Percentiles rank a stretch among this genome's conserved stretches.
These are phyloP conservation scores for Cyclophora albipunctata DNA, from an alignment of 2,888 invertebrate genomes.

Conservation along the genomic window DNA sequence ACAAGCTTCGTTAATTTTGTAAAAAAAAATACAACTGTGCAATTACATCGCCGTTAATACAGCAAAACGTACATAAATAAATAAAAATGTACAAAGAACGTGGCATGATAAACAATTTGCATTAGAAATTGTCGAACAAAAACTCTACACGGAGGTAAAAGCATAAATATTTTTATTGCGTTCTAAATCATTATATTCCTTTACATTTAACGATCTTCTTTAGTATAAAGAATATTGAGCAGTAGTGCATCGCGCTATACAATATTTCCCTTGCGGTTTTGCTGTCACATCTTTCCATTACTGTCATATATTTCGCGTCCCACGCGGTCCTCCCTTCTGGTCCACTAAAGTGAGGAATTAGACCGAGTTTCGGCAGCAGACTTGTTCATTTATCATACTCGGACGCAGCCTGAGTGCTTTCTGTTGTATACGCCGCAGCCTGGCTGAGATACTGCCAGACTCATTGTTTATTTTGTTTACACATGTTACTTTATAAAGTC, in stretches of 20 bases:
- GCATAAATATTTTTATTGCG: too few relatives aligned
- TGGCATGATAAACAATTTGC: too few relatives aligned
- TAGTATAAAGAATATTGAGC: too few relatives aligned
- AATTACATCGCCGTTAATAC: too few relatives aligned
- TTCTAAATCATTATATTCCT: too few relatives aligned
- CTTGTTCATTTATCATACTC: conserved; percentile 63
- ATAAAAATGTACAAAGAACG: too few relatives aligned
- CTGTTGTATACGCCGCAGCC: conserved; percentile 45
- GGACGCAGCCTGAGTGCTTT: conserved; percentile 61
- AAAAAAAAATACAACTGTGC: too few relatives aligned
- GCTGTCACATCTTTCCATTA: conserved; percentile 54
- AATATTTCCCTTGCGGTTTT: conserved; percentile 38
- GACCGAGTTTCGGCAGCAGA: conserved; percentile 32
- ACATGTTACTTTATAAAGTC: conserved; percentile 37
- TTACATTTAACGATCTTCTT: too few relatives aligned
- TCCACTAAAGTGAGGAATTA: conserved; percentile 50
- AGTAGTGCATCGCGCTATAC: conserved; percentile 3
- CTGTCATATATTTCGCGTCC: conserved; percentile 46
- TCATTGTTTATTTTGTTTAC: conserved; percentile 55
- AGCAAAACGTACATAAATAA: too few relatives aligned
- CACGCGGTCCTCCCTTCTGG: conserved; percentile 25
- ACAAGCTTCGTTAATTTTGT: too few relatives aligned
- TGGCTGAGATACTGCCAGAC: conserved; percentile 26
- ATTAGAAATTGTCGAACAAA: too few relatives aligned
- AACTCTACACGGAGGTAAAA: too few relatives aligned